These are phyloP conservation scores for Acrocephalus scirpaceus DNA, from an alignment of 2,797 vertebrate genomes.

Conservation along the genomic window DNA sequence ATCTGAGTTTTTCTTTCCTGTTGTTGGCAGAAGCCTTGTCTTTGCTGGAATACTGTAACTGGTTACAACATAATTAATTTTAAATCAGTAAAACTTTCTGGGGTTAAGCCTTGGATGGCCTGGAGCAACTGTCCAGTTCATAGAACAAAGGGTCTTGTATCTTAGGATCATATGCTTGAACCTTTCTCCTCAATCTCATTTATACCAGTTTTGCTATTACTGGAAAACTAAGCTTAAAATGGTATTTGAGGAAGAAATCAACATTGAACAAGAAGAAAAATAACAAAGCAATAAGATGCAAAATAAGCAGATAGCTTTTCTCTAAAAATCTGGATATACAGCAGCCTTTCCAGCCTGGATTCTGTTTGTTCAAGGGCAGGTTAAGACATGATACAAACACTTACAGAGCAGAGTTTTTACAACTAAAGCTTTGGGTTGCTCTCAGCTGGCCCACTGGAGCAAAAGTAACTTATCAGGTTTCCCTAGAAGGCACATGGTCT, in stretches of 20 bases:
- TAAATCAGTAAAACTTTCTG: not conserved
- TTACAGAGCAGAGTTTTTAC: not conserved
- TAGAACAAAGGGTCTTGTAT: conserved; percentile 6
- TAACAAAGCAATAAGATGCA: not conserved
- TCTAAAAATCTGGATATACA: not conserved
- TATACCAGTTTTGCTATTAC: not conserved
- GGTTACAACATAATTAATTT: not conserved
- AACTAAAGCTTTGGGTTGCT: not conserved
- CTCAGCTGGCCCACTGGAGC: not conserved
- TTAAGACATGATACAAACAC: not conserved
- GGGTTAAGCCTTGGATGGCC: conserved; percentile 11
- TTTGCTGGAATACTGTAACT: not conserved
- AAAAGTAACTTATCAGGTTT: not conserved
- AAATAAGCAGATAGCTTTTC: not conserved
- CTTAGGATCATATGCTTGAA: conserved; percentile 3
- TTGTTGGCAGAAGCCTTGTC: not conserved
- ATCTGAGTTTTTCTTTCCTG: not conserved
- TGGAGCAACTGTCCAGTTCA: not conserved
- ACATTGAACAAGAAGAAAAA: not conserved
- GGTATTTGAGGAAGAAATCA: not conserved
- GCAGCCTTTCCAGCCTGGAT: not conserved
- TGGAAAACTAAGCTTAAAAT: not conserved
- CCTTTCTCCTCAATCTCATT: not conserved
- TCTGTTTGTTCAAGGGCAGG: not conserved
- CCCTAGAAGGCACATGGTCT: not conserved